Evolutionary conservation across 2,888 invertebrate genomes (phyloP).

Genomic region (Cheilosia vernalis): DNA sequence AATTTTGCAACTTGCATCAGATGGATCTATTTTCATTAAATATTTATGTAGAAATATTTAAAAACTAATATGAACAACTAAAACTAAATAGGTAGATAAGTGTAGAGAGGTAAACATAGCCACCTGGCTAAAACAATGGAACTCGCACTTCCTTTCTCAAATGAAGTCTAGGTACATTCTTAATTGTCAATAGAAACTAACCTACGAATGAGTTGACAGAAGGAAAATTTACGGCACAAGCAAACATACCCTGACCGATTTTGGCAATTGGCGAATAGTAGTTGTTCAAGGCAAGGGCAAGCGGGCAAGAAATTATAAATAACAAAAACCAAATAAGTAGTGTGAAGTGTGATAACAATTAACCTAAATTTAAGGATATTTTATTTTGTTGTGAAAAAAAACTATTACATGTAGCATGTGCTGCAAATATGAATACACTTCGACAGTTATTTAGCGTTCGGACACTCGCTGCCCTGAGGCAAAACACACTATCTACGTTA

Average conservation of each 20-base stretch:
- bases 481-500: slow-evolving; percentile 34
- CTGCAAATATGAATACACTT: slow-evolving; percentile 64
- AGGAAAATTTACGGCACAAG: too few relatives aligned
- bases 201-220: neutral
- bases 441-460: slow-evolving; percentile 64
- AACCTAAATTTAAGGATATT: slow-evolving; percentile 4
- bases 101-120: too few relatives aligned
- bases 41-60: too few relatives aligned
- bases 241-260: neutral
- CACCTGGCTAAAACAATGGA: too few relatives aligned
- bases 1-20: too few relatives aligned
- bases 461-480: slow-evolving; percentile 64
- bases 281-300: neutral
- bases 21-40: too few relatives aligned
- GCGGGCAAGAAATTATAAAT: slow-evolving; percentile 5
- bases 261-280: slow-evolving; percentile 8
- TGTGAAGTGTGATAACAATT: slow-evolving; percentile 15
- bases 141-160: too few relatives aligned
- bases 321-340: neutral
- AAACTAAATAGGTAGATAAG: too few relatives aligned
- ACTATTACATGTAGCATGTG: slow-evolving; percentile 28
- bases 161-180: too few relatives aligned
- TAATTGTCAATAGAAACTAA: neutral
- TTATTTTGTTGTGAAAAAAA: slow-evolving; percentile 3
- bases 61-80: too few relatives aligned